phyloP scores from a whole-genome alignment of 1,140 invertebrate species.

The Lepidurus arcticus region DNA sequence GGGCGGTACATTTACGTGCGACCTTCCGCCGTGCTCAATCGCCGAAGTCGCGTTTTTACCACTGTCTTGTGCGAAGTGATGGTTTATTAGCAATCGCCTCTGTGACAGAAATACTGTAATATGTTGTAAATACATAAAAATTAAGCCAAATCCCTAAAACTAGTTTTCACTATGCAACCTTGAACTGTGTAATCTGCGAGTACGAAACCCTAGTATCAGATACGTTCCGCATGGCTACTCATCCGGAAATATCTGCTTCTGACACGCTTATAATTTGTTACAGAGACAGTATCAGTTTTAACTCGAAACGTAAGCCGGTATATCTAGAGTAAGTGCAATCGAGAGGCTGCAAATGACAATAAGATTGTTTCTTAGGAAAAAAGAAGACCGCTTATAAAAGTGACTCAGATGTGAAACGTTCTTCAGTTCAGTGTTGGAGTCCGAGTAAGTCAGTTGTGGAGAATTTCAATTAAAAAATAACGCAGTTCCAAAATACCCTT shows the following conservation, averaged over 20 bases:
- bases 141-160: background rate
- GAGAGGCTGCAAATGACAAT: background rate
- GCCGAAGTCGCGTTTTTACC: slow-evolving; percentile 51
- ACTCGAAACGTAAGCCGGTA: background rate
- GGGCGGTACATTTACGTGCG: slow-evolving; percentile 54
- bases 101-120: slow-evolving; percentile 1
- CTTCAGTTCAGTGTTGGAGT: background rate
- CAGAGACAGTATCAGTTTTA: background rate
- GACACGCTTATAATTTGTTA: background rate
- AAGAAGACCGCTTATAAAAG: background rate
- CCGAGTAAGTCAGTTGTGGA: background rate
- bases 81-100: slow-evolving; percentile 45
- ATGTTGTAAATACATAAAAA: slow-evolving; percentile 20
- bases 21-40: slow-evolving; percentile 50
- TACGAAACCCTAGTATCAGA: background rate
- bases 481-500: too few species aligned
- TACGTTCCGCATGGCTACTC: background rate
- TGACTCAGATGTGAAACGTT: background rate
- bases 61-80: slow-evolving; percentile 54
- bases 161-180: too few species aligned
- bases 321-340: background rate
- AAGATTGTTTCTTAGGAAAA: background rate
- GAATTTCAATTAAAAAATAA: background rate
- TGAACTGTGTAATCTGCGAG: too few species aligned
- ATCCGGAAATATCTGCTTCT: background rate